These are phyloP conservation scores for Resseliella maxima DNA, from an alignment of 2,888 invertebrate genomes.

Conservation along the genomic window DNA sequence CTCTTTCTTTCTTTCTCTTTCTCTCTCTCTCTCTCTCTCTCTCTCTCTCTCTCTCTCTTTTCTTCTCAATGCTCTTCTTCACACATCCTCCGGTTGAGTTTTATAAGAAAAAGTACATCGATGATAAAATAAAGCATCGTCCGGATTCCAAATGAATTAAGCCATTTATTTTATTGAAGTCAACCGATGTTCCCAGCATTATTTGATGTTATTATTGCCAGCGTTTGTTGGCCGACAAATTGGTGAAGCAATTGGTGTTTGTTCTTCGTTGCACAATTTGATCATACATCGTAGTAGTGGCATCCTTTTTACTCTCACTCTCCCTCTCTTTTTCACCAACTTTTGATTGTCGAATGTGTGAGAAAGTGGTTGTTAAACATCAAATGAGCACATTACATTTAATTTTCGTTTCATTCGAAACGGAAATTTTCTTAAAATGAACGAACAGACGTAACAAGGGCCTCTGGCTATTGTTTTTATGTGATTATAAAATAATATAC, in stretches of 20 bases:
- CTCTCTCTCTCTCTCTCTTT: neutral
- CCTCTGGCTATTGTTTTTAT: slow-evolving; percentile 47
- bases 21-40: neutral
- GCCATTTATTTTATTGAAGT: slow-evolving; percentile 55
- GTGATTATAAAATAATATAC: slow-evolving; percentile 55
- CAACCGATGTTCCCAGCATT: neutral
- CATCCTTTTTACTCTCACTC: neutral
- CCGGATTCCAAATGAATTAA: slow-evolving; percentile 51
- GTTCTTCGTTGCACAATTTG: neutral
- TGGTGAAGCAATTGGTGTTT: neutral
- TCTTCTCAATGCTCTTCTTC: neutral
- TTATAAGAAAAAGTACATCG: neutral
- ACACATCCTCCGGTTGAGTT: neutral
- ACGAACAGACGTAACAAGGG: neutral
- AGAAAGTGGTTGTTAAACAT: neutral
- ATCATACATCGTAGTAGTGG: too few species aligned
- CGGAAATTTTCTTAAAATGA: neutral
- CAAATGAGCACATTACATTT: slow-evolving; percentile 29
- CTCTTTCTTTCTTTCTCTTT: neutral
- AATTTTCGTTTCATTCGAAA: neutral
- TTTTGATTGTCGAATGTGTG: neutral
- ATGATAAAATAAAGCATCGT: slow-evolving; percentile 39
- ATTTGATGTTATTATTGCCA: slow-evolving; percentile 47
- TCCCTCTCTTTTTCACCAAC: neutral
- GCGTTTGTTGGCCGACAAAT: slow-evolving; percentile 48